These are phyloP conservation scores for Alectoris magna DNA, from an alignment of 2,797 vertebrate genomes.

Conservation along the genomic window DNA sequence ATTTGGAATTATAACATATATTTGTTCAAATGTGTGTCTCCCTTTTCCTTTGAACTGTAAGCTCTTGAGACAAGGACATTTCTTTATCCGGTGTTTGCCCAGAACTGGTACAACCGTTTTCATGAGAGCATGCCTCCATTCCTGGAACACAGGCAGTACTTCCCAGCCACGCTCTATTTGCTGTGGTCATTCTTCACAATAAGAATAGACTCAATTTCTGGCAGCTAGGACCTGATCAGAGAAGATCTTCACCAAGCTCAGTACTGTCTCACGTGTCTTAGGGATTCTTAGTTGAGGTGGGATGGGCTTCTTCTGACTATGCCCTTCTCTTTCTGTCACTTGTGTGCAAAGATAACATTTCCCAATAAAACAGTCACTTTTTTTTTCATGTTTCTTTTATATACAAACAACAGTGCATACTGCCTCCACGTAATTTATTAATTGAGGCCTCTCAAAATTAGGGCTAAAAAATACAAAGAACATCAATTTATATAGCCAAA, in stretches of 20 bases:
- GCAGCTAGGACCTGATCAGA: background rate
- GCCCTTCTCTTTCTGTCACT: background rate
- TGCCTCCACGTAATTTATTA: background rate
- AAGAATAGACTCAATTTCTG: background rate
- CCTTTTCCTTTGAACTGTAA: constrained; percentile 31
- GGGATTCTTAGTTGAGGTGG: background rate
- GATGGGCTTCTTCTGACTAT: background rate
- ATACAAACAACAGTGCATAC: background rate
- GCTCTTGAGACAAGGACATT: constrained; percentile 14
- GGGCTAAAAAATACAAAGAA: background rate
- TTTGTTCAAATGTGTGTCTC: background rate
- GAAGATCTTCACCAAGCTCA: background rate
- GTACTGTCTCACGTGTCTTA: background rate
- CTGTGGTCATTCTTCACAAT: background rate
- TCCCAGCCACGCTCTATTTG: background rate
- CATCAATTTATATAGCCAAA: background rate
- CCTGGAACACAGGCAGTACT: background rate
- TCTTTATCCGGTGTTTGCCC: background rate
- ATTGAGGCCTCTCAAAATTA: background rate
- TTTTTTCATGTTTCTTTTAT: background rate
- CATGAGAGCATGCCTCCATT: background rate
- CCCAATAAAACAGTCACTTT: background rate
- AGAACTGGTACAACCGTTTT: background rate
- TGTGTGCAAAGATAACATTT: background rate
- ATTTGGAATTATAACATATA: background rate